Evolutionary conservation across 2,797 vertebrate genomes (phyloP), one percentile per base, ranked within the genome.

Genomic region (Malacoraja senta): DNA sequence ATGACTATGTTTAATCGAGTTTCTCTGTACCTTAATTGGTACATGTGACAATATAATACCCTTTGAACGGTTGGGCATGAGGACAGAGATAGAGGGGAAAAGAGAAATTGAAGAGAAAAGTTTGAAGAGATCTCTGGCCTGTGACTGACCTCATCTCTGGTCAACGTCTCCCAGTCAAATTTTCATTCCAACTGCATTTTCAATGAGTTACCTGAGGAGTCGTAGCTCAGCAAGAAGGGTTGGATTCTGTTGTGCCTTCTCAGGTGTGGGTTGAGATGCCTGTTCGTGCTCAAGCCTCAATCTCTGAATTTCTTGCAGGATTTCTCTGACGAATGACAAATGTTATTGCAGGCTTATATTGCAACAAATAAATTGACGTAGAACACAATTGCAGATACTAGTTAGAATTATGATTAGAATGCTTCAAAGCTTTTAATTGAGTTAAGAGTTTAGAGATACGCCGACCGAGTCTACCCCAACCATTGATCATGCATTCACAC

Each of bases 231-330:
- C 97, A 94, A 99, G 97, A 91, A 99, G 97, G 35, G 98, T 99
- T 93, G 99, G 99, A 95, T 99, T 99, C 94, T 99, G 99, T 93
- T 99, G 98, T 26, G 96, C 98, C 95, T 97, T 98, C 95, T 99
- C 99, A 0, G 97, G 97, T 0, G 98, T 98, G 65, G 97, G 98
- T 95, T 98, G 98, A 93, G 99, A 99, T 0, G 98, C 99, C 95
- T 99, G 98, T 93, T 99, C 98, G 0, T 99, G 99, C 93, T 99
- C 98, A 93, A 99, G 96, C 76, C 98, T 96, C 94, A 99, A 96
- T 93, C 98, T 97, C 96, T 99, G 99, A 94, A 99, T 99, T 97
- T 99, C 99, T 96, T 98, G 98, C 94, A 99, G 96, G 95, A 99
- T 99, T 97, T 99, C 99, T 96, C 97, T 97, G 95, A 26, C 29